Base-by-base conservation (phyloP, 2,888 invertebrate genomes). In the Adelognathus sp. region DNA sequence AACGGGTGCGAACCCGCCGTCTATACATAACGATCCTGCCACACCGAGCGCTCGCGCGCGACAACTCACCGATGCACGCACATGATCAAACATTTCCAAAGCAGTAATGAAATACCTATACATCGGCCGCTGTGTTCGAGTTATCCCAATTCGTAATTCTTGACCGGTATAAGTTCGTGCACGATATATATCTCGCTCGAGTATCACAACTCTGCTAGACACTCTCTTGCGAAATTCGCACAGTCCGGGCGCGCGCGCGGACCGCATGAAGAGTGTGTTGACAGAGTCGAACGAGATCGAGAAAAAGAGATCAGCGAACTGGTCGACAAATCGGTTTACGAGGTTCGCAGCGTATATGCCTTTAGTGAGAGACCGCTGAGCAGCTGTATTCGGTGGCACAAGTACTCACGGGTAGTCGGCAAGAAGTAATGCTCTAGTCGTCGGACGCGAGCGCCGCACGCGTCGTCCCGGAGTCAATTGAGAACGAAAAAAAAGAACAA, bases 1-100 rank as follows among this genome's bases (percentile, higher is more conserved):
- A 90, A 88, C 86, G 87, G 86, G 88, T 81, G 88, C 87, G 86
- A 88, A 83, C 84, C 85, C 82, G 83, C 60, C 64, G 67, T 56
- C 50, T 54, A 66, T n/a, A n/a, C 66, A 69, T 50, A 69, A 64
- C 71, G 79, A 81, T 67, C 36, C 24, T 50, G n/a, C 50, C 36
- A 39, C n/a, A 41, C 9, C 50, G 33, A 14, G 50, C 14, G 50
- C 21, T 18, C 5, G 14, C 31, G 44, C 27, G 24, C 52, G 16
- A n/a, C 4, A 9, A 44, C 44, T 18, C 54, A 14, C 27, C 7
- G 52, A 41, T 29, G 29, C 67, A 64, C 14, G n/a, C 6, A 60
- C 21, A 36, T 21, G 6, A 0, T 39, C 11, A 36, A n/a, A 24
- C n/a, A n/a, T 63, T 61, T 54, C 72, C 72, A 72, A 72, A 72